These are phyloP conservation scores for Triplophysa rosa DNA, from an alignment of 2,113 vertebrate species.

Conservation along the genomic window DNA sequence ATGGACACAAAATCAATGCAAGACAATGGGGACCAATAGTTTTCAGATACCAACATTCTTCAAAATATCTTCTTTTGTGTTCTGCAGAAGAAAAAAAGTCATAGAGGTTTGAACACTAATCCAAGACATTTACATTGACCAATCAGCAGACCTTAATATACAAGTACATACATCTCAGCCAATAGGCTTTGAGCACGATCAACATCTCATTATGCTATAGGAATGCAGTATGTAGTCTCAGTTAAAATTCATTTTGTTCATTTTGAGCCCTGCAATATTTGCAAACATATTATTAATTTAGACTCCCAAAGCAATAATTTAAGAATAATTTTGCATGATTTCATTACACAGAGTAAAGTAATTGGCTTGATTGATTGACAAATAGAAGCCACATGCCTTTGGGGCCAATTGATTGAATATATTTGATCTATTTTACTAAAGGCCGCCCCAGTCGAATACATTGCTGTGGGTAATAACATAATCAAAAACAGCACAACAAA, in stretches of 20 bases:
- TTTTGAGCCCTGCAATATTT: background rate
- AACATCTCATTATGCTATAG: too few relatives aligned
- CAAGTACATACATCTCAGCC: too few relatives aligned
- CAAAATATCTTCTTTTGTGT: too few relatives aligned
- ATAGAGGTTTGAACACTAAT: too few relatives aligned
- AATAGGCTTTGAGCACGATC: background rate
- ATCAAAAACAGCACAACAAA: background rate
- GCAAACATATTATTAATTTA: conserved; percentile 15
- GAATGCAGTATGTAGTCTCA: too few relatives aligned
- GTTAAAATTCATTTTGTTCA: too few relatives aligned
- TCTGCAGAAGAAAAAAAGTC: too few relatives aligned
- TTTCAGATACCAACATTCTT: too few relatives aligned
- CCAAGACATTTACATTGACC: too few relatives aligned
- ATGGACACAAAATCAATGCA: too few relatives aligned
- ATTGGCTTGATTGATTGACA: background rate
- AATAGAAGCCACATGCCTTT: background rate
- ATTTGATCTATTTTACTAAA: conserved; percentile 21
- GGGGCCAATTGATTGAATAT: conserved; percentile 6
- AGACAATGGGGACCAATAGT: too few relatives aligned
- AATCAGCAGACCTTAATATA: too few relatives aligned
- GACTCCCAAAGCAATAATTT: background rate
- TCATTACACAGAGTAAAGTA: background rate
- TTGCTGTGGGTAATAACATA: background rate
- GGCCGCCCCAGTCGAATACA: background rate
- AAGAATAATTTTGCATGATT: conserved; percentile 14